A percentile compares a stretch with the other conserved stretches of the same genome.
Conservation (phyloP, 1,140 invertebrate genomes). For the Probaryconus sp. region DNA sequence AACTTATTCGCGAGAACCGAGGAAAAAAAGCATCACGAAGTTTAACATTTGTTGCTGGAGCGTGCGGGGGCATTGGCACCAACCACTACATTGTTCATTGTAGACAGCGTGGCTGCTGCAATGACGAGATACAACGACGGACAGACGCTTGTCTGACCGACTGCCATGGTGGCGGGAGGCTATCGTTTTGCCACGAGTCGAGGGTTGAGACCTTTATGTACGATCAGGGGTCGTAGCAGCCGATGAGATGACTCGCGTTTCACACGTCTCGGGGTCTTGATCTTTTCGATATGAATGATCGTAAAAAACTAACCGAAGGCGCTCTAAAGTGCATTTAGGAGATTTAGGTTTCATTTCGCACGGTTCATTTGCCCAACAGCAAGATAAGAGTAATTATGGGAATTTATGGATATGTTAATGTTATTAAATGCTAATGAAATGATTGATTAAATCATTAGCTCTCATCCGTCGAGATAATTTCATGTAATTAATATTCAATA, state of each 20-base stretch:
- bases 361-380: neutral
- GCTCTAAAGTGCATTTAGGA: slow-evolving; percentile 3
- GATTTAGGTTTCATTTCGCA: slow-evolving; percentile 4
- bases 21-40: slow-evolving; percentile 10
- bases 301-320: slow-evolving; percentile 28
- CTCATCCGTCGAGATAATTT: too few relatives aligned
- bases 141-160: slow-evolving; percentile 49
- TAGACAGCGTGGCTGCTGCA: slow-evolving; percentile 69
- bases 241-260: slow-evolving; percentile 40
- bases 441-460: too few relatives aligned
- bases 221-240: slow-evolving; percentile 49
- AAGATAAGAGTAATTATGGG: slow-evolving; percentile 9
- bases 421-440: neutral
- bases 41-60: slow-evolving; percentile 5
- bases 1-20: too few relatives aligned
- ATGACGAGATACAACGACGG: slow-evolving; percentile 55
- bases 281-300: slow-evolving; percentile 43
- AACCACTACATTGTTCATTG: slow-evolving; percentile 35
- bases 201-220: slow-evolving; percentile 63
- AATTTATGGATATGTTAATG: neutral
- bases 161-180: slow-evolving; percentile 59
- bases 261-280: slow-evolving; percentile 36
- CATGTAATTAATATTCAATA: too few relatives aligned
- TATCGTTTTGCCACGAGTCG: slow-evolving; percentile 60
- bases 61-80: slow-evolving; percentile 28